Percentiles rank a stretch among this genome's conserved stretches.
Conservation (phyloP, 92 coral and sea anemone genomes). For the Pocillopora grandis region DNA sequence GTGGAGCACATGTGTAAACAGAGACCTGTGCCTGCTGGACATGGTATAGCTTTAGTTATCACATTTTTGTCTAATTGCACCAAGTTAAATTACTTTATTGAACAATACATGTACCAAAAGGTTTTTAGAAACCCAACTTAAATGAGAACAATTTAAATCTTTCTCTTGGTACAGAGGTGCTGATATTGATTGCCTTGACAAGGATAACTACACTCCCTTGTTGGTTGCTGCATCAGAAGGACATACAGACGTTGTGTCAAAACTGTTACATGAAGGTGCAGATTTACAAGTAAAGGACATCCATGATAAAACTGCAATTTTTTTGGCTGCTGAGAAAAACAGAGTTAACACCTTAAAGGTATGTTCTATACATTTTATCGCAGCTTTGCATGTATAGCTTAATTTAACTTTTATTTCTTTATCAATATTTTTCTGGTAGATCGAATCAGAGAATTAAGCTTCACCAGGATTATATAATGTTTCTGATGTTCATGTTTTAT, state of each 20-base stretch:
- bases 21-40: too few relatives aligned
- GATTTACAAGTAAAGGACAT: constrained; percentile 66
- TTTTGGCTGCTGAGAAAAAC: constrained; percentile 90
- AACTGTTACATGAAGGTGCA: constrained; percentile 69
- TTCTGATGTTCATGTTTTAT: too few relatives aligned
- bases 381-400: too few relatives aligned
- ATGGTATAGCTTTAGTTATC: too few relatives aligned
- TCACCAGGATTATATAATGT: too few relatives aligned
- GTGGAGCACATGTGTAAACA: too few relatives aligned
- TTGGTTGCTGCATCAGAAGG: constrained; percentile 79
- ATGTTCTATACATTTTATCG: background rate
- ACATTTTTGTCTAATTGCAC: too few relatives aligned
- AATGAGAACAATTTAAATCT: background rate
- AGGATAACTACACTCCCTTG: constrained; percentile 88
- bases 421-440: too few relatives aligned
- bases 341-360: constrained; percentile 81
- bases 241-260: constrained; percentile 54
- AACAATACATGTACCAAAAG: background rate
- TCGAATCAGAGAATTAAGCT: too few relatives aligned
- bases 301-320: constrained; percentile 82
- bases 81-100: too few relatives aligned
- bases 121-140: too few relatives aligned
- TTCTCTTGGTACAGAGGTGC: constrained; percentile 73
- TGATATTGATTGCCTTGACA: constrained; percentile 84
- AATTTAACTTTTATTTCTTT: too few relatives aligned